Evolutionary conservation across 2,888 invertebrate genomes (phyloP), one percentile per base, ranked within the genome.

Genomic region (Pardosa pseudoannulata): DNA sequence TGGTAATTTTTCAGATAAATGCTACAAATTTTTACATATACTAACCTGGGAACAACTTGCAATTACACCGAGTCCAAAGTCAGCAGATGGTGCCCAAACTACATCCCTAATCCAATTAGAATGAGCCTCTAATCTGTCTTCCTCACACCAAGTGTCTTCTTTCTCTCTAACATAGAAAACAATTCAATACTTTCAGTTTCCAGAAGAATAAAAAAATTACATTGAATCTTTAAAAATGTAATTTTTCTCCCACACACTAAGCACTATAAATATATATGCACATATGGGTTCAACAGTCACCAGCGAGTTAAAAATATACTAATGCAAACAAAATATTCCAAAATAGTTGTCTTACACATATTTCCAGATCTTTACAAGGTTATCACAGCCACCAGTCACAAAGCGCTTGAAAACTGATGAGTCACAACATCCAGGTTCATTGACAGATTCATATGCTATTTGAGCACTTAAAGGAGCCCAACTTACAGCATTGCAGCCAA

Each of bases 71-170:
- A 95, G 94, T n/a, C 96, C 95, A 31, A 98, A 93, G 1, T 97
- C 97, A 90, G 98, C 94, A 64, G 96, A 95, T 0, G 99, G 99
- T 7, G 98, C 98, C 99, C 99, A 99, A 3, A 98, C 98, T 0
- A 99, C 99, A 92, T 99, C 99, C 88, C 99, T 93, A n/a, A 99
- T 98, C 98, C 99, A 99, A 92, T 99, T 99, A 88, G 96, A 97
- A 92, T 99, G 99, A 89, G 96, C 97, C 92, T 98, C 98, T 11
- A 99, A 92, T 90, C 96, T 96, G 89, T 95, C 95, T 91, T 99
- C 99, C 92, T 98, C 97, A 0, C 96, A 93, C 98, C 98, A 98
- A 90, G 96, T 94, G 88, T 97, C 98, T 67, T 95, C 95, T 89
- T 96, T 91, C 89, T 93, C 93, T 80, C 93, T 93, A 89, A n/a